Evolutionary conservation across 2,113 vertebrate species (phyloP).

Genomic region (Anarrhichthys ocellatus): DNA sequence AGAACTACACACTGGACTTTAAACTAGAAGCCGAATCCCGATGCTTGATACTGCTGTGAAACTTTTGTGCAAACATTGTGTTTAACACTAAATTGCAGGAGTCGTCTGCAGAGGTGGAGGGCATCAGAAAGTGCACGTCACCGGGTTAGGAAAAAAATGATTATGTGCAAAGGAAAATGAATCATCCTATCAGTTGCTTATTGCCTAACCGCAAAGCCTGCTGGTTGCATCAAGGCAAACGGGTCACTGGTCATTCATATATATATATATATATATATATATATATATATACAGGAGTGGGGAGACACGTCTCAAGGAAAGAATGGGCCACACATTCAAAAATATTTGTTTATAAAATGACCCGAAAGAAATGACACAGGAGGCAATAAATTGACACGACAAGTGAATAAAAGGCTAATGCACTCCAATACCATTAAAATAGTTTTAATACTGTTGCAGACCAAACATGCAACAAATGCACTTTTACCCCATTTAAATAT

Average conservation of each 20-base stretch:
- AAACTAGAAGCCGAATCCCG: conserved; percentile 5
- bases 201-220: conserved; percentile 36
- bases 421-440: conserved; percentile 99
- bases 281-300: conserved; percentile 30
- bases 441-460: conserved; percentile 99
- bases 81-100: conserved; percentile 16
- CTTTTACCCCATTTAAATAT: conserved; percentile 86
- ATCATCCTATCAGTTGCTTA: conserved; percentile 21
- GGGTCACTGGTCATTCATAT: conserved; percentile 2
- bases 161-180: neutral
- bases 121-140: conserved; percentile 3
- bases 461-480: conserved; percentile 99
- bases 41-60: conserved; percentile 19
- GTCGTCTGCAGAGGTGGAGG: conserved; percentile 8
- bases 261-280: conserved; percentile 4
- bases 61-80: neutral
- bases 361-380: conserved; percentile 99
- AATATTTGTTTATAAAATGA: conserved; percentile 85
- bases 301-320: conserved; percentile 43
- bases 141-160: neutral
- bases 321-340: conserved; percentile 68
- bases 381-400: conserved; percentile 99
- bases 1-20: conserved; percentile 11
- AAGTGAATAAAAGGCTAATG: conserved; percentile 99
- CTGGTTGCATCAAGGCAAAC: conserved; percentile 33